These are phyloP conservation scores for Xanthorhoe designata DNA, from an alignment of 2,888 invertebrate genomes.

Conservation along the genomic window DNA sequence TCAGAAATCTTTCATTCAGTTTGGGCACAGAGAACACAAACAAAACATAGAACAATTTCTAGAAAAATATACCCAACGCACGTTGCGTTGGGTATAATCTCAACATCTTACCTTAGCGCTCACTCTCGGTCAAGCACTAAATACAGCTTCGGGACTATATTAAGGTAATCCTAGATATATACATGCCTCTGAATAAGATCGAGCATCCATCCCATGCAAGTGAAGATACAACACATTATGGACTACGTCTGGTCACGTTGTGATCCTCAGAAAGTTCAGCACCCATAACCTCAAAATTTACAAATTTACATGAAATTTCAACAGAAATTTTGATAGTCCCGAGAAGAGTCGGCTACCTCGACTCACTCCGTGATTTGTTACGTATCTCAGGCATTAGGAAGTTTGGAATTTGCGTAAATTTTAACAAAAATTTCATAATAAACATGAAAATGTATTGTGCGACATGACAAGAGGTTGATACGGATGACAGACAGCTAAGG, in stretches of 20 bases:
- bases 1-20: too few relatives aligned
- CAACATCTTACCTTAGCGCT: too few relatives aligned
- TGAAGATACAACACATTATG: slow-evolving; percentile 75
- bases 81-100: too few relatives aligned
- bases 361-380: slow-evolving; percentile 34
- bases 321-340: slow-evolving; percentile 18
- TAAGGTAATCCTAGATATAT: background rate
- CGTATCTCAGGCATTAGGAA: slow-evolving; percentile 33
- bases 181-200: slow-evolving; percentile 71
- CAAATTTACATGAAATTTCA: slow-evolving; percentile 18
- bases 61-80: too few relatives aligned
- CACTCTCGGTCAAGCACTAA: too few relatives aligned
- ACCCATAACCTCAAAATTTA: slow-evolving; percentile 18
- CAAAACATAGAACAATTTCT: too few relatives aligned
- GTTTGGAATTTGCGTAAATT: slow-evolving; percentile 33
- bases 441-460: slow-evolving; percentile 12
- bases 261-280: background rate
- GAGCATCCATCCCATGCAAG: slow-evolving; percentile 70
- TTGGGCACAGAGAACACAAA: too few relatives aligned
- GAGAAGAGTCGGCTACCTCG: slow-evolving; percentile 33
- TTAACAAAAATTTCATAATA: slow-evolving; percentile 31
- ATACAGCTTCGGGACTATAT: too few relatives aligned
- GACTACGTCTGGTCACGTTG: slow-evolving; percentile 14
- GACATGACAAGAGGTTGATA: slow-evolving; percentile 10
- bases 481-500: background rate